These are phyloP conservation scores for Mareca strepera DNA, from an alignment of 2,797 vertebrate genomes.

Conservation along the genomic window DNA sequence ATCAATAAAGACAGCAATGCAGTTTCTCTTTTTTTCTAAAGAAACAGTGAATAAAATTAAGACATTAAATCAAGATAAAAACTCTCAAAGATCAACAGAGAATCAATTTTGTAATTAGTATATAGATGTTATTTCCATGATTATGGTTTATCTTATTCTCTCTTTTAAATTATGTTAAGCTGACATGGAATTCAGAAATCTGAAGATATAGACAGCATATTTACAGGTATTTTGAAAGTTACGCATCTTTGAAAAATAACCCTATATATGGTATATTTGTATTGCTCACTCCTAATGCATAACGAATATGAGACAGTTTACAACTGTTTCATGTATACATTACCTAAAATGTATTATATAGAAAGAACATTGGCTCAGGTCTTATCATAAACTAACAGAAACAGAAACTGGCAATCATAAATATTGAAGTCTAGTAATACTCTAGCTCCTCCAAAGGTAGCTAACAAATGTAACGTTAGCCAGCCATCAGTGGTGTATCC, in stretches of 20 bases:
- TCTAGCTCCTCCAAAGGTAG: not conserved
- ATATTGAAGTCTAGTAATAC: not conserved
- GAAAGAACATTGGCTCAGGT: not conserved
- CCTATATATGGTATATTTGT: not conserved
- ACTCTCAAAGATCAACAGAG: not conserved
- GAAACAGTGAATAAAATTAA: not conserved
- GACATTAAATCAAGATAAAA: not conserved
- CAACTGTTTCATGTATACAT: slow-evolving; percentile 26
- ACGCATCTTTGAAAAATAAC: not conserved
- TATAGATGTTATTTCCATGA: not conserved
- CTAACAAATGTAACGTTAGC: not conserved
- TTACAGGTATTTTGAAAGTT: not conserved
- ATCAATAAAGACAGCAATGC: not conserved
- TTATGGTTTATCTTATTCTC: not conserved
- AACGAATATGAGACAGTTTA: not conserved
- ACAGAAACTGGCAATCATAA: not conserved
- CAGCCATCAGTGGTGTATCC: not conserved
- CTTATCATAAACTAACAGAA: slow-evolving; percentile 10
- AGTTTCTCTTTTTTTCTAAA: not conserved
- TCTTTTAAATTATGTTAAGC: not conserved
- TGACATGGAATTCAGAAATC: not conserved
- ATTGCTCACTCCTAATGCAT: not conserved
- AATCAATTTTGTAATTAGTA: not conserved
- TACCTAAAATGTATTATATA: not conserved
- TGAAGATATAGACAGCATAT: not conserved